Evolutionary conservation across 2,888 invertebrate genomes (phyloP).

Genomic region (Actias luna): DNA sequence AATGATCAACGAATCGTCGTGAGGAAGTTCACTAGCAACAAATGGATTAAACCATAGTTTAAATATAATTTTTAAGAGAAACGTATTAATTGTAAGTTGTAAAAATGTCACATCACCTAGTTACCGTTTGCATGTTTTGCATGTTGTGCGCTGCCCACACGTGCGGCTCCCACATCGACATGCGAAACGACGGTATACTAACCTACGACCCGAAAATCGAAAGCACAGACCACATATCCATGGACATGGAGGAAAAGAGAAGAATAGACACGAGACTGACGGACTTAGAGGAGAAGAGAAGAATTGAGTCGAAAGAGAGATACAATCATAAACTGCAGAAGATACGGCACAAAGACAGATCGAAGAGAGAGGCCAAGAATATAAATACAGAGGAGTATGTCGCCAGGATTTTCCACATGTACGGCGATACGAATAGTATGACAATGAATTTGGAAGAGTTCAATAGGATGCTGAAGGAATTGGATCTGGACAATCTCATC

Average conservation of each 20-base stretch:
- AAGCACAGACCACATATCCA: slow-evolving; percentile 39
- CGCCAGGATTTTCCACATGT: slow-evolving; percentile 85
- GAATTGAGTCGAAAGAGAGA: slow-evolving; percentile 29
- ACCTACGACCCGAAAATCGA: slow-evolving; percentile 44
- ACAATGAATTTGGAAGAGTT: slow-evolving; percentile 86
- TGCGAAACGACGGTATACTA: slow-evolving; percentile 44
- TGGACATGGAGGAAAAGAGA: slow-evolving; percentile 49
- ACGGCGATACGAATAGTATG: slow-evolving; percentile 84
- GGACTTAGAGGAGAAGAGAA: slow-evolving; percentile 51
- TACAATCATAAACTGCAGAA: slow-evolving; percentile 60
- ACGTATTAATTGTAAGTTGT: slow-evolving; percentile 39
- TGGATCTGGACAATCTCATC: slow-evolving; percentile 80
- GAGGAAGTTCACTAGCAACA: slow-evolving; percentile 24
- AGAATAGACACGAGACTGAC: slow-evolving; percentile 30
- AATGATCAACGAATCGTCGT: slow-evolving; percentile 20
- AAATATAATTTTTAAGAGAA: slow-evolving; percentile 31
- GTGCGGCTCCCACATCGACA: slow-evolving; percentile 86
- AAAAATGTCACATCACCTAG: slow-evolving; percentile 80
- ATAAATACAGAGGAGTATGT: slow-evolving; percentile 83
- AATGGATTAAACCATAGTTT: slow-evolving; percentile 31
- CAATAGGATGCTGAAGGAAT: slow-evolving; percentile 83
- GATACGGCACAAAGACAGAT: slow-evolving; percentile 41
- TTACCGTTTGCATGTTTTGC: slow-evolving; percentile 92
- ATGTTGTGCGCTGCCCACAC: slow-evolving; percentile 90
- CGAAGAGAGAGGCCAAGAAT: slow-evolving; percentile 50